Conservation (phyloP, 2,797 vertebrate species). For the Apodemus agrarius region DNA sequence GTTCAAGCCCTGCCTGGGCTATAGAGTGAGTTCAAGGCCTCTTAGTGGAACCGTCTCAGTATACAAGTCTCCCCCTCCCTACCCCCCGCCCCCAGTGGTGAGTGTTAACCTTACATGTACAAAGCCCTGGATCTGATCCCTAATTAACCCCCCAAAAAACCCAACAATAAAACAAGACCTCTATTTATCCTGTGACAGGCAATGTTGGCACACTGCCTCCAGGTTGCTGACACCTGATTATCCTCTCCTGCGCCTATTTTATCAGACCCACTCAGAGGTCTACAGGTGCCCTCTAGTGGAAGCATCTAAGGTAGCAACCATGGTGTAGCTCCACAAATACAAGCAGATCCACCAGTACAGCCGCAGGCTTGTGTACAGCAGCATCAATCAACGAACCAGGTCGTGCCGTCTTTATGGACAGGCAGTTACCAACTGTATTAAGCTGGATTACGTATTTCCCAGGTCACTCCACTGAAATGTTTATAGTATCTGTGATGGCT, state of each 20-base stretch:
- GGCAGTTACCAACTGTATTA: neutral
- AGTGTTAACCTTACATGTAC: neutral
- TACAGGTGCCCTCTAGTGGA: conserved; percentile 55
- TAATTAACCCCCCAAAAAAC: neutral
- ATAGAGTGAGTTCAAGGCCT: neutral
- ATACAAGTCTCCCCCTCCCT: too few species aligned
- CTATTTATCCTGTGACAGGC: neutral
- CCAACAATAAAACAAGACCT: neutral
- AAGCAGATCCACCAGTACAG: neutral
- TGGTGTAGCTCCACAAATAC: neutral
- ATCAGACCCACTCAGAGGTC: neutral
- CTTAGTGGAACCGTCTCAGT: neutral
- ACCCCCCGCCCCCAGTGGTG: too few species aligned
- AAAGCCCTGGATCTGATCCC: neutral
- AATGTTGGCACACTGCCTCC: neutral
- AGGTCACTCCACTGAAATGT: neutral
- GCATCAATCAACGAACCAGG: neutral
- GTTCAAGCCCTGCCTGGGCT: neutral
- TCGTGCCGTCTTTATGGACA: neutral
- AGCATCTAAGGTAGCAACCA: neutral
- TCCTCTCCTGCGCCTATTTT: neutral
- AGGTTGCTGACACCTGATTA: too few species aligned
- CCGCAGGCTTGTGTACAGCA: accelerated
- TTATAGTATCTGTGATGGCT: neutral
- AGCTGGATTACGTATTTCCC: neutral